A percentile compares a stretch with the other conserved stretches of the same genome.
Conservation (phyloP, 2,797 vertebrate species). For the Pangasius sanitwongsei region DNA sequence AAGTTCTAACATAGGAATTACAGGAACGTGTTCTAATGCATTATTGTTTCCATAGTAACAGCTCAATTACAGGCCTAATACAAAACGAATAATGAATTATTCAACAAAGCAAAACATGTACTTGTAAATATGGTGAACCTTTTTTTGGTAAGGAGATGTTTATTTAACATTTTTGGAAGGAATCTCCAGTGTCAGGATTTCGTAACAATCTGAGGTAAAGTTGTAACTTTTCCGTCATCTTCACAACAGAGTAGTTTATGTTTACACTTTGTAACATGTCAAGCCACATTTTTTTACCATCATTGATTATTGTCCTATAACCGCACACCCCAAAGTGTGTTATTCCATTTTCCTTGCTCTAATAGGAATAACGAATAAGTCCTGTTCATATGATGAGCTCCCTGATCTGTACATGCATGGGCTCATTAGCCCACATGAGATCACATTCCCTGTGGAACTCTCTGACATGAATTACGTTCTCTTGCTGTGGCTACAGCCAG, state of each 20-base stretch:
- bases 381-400: not conserved
- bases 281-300: too few relatives aligned
- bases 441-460: not conserved
- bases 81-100: not conserved
- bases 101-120: not conserved
- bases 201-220: not conserved
- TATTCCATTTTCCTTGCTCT: not conserved
- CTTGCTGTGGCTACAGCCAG: constrained; percentile 23
- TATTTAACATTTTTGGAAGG: not conserved
- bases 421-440: not conserved
- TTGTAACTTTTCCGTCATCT: not conserved
- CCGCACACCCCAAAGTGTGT: not conserved
- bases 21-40: not conserved
- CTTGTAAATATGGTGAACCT: not conserved
- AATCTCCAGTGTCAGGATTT: not conserved
- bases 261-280: too few relatives aligned
- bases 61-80: not conserved
- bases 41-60: not conserved
- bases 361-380: not conserved
- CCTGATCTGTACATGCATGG: not conserved
- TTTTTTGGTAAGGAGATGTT: not conserved
- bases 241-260: too few relatives aligned
- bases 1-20: not conserved
- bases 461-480: constrained; percentile 48
- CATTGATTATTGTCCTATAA: not conserved